Conservation (phyloP, 2,888 invertebrate species). For the Xestia sexstrigata region DNA sequence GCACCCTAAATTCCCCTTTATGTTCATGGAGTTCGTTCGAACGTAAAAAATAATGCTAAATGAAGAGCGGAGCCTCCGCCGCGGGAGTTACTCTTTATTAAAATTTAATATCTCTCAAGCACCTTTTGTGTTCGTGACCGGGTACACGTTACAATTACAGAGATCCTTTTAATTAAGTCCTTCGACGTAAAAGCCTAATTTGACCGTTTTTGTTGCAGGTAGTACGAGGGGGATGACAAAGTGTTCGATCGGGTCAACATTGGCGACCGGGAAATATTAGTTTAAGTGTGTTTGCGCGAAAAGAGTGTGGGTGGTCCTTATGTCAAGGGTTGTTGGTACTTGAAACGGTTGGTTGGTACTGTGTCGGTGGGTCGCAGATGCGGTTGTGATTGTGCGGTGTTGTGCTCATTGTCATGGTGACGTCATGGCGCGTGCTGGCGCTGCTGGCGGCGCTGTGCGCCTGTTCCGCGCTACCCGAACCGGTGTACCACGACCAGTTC, state of each 20-base stretch:
- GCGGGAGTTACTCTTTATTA: slow-evolving; percentile 80
- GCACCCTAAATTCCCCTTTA: slow-evolving; percentile 78
- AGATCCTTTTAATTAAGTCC: slow-evolving; percentile 78
- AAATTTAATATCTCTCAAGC: slow-evolving; percentile 81
- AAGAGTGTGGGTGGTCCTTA: slow-evolving; percentile 64
- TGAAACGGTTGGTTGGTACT: slow-evolving; percentile 62
- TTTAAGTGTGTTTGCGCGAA: slow-evolving; percentile 62
- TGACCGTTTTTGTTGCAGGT: slow-evolving; percentile 74
- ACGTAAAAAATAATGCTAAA: slow-evolving; percentile 77
- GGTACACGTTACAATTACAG: slow-evolving; percentile 76
- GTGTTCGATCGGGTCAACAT: slow-evolving; percentile 59
- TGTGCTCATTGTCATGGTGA: slow-evolving; percentile 81
- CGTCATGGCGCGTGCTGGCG: slow-evolving; percentile 86
- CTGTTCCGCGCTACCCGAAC: slow-evolving; percentile 75
- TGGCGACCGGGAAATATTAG: slow-evolving; percentile 59
- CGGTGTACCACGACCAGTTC: slow-evolving; percentile 95
- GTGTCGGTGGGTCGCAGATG: slow-evolving; percentile 75
- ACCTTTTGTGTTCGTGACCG: slow-evolving; percentile 75
- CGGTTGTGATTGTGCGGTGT: slow-evolving; percentile 74
- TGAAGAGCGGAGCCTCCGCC: slow-evolving; percentile 71
- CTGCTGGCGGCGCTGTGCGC: slow-evolving; percentile 76
- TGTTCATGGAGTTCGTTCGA: slow-evolving; percentile 77
- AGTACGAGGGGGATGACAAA: slow-evolving; percentile 76
- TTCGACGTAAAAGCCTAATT: slow-evolving; percentile 66
- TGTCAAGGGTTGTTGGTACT: slow-evolving; percentile 61